Conservation (phyloP, 2,888 invertebrate genomes). For the Melipona bicolor region DNA sequence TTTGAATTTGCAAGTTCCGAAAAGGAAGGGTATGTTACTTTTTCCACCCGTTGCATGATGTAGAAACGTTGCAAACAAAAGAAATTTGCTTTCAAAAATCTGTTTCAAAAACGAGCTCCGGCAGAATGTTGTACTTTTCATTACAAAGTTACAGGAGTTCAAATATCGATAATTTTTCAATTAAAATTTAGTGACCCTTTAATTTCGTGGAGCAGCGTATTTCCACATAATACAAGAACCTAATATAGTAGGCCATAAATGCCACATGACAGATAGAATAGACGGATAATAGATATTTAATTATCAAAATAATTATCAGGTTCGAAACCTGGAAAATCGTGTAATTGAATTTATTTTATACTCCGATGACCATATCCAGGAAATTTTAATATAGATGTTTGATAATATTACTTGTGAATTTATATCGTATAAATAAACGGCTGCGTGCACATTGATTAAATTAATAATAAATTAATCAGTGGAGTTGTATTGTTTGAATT, state of each 20-base stretch:
- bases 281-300: slow-evolving; percentile 14
- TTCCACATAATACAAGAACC: neutral
- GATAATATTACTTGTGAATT: slow-evolving; percentile 11
- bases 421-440: slow-evolving; percentile 19
- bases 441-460: neutral
- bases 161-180: no score
- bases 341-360: slow-evolving; percentile 25
- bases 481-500: neutral
- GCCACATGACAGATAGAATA: neutral
- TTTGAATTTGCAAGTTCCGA: no score
- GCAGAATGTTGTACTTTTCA: no score
- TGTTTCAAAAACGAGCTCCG: no score
- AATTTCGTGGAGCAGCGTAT: neutral
- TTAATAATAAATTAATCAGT: slow-evolving; percentile 16
- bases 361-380: neutral
- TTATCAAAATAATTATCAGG: slow-evolving; percentile 33
- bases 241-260: neutral
- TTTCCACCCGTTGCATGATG: no score
- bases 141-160: no score
- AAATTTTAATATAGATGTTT: slow-evolving; percentile 1
- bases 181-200: no score
- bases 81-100: no score
- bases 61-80: neutral
- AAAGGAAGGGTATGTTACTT: no score
- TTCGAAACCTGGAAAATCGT: slow-evolving; percentile 8